Conservation (phyloP, 2,797 vertebrate genomes). For the Channa striata region DNA sequence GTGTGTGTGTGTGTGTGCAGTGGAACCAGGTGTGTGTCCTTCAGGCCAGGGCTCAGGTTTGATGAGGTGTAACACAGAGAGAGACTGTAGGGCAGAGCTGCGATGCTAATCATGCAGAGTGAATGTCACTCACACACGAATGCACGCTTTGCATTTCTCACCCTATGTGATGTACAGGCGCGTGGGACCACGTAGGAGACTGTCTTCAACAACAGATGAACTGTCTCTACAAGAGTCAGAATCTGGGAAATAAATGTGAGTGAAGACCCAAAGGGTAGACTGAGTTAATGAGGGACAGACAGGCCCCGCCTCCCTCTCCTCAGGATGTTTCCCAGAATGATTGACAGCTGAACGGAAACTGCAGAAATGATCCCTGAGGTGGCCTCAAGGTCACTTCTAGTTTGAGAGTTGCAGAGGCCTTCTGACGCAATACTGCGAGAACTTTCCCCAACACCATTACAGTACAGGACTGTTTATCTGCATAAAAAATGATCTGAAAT, state of each 20-base stretch:
- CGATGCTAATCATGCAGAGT: conserved; percentile 21
- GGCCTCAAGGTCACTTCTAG: conserved; percentile 11
- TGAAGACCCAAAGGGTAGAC: background rate
- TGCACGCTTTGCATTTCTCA: background rate
- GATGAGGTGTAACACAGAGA: conserved; percentile 28
- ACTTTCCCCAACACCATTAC: too few relatives aligned
- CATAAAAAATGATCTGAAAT: too few relatives aligned
- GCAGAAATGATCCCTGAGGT: conserved; percentile 2
- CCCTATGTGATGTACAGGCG: background rate
- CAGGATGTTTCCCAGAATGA: conserved; percentile 1
- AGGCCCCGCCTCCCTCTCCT: background rate
- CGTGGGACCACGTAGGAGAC: background rate
- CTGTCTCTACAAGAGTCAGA: background rate
- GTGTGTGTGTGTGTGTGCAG: conserved; percentile 20
- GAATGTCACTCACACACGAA: background rate
- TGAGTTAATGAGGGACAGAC: background rate
- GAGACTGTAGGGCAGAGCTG: conserved; percentile 27
- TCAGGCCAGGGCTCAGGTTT: conserved; percentile 44
- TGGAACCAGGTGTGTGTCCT: conserved; percentile 49
- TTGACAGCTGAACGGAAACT: conserved; percentile 16
- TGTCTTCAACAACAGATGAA: background rate
- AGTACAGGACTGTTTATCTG: too few relatives aligned
- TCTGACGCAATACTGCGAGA: background rate
- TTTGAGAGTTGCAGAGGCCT: conserved; percentile 16
- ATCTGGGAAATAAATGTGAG: background rate